phyloP scores from a whole-genome alignment of 2,888 invertebrate genomes.

The Osmoderma eremita region DNA sequence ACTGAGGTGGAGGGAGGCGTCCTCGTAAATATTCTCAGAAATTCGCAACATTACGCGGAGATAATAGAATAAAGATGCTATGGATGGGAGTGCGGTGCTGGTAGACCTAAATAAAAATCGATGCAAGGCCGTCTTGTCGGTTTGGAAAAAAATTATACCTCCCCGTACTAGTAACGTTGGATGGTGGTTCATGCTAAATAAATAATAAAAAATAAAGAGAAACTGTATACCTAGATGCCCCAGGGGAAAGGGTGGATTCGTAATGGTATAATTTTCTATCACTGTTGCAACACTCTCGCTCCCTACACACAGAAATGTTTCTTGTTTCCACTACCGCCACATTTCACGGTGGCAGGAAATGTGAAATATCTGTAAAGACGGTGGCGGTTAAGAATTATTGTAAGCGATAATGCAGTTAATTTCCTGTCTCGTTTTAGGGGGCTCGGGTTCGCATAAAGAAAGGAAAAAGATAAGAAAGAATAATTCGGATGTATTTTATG shows the following conservation, averaged over 20 bases:
- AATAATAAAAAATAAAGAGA: too few species aligned
- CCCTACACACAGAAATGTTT: too few species aligned
- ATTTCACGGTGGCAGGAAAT: not conserved
- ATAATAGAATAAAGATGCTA: constrained; percentile 32
- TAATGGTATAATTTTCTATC: too few species aligned
- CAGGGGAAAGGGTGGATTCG: too few species aligned
- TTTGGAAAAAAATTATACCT: too few species aligned
- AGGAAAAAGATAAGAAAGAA: too few species aligned
- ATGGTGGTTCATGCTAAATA: too few species aligned
- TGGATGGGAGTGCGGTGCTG: not conserved
- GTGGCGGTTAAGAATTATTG: constrained; percentile 2
- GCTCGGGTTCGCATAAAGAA: constrained; percentile 4
- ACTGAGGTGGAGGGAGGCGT: not conserved
- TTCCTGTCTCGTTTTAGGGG: constrained; percentile 19
- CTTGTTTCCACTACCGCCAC: too few species aligned
- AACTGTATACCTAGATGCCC: too few species aligned
- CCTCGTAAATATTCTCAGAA: constrained; percentile 31
- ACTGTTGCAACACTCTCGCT: too few species aligned
- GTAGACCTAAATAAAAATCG: constrained; percentile 17
- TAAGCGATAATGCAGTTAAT: constrained; percentile 25
- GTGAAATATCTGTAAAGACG: not conserved
- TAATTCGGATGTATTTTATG: too few species aligned
- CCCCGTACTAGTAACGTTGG: too few species aligned
- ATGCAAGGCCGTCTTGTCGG: not conserved
- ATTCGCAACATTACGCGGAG: constrained; percentile 33